Percentiles rank a stretch among this genome's conserved stretches.
Conservation (phyloP, 2,888 invertebrate genomes). For the Oscheius sp. region DNA sequence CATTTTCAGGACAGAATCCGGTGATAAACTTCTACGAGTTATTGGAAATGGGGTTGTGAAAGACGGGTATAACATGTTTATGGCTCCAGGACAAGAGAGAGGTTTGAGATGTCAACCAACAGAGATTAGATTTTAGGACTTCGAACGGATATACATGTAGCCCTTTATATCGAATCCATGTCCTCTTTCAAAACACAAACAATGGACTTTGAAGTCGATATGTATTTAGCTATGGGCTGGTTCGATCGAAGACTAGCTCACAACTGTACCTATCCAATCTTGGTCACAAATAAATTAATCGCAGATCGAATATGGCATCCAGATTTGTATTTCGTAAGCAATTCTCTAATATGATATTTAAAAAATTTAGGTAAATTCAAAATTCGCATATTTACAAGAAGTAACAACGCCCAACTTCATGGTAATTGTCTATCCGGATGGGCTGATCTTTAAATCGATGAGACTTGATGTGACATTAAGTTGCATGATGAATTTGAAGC, state of each 20-base stretch:
- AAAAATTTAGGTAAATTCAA: constrained; percentile 58
- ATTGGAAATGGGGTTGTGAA: constrained; percentile 65
- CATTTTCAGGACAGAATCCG: constrained; percentile 62
- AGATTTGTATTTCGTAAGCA: constrained; percentile 66
- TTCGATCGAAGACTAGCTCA: constrained; percentile 67
- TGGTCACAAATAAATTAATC: constrained; percentile 64
- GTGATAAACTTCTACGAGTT: constrained; percentile 62
- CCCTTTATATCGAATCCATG: constrained; percentile 70
- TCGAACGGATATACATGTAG: constrained; percentile 65
- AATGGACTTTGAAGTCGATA: constrained; percentile 70
- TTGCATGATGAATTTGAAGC: constrained; percentile 62
- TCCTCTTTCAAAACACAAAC: constrained; percentile 70
- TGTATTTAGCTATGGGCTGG: constrained; percentile 70
- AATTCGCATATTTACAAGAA: constrained; percentile 67
- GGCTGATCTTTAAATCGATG: constrained; percentile 69
- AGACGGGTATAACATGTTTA: constrained; percentile 68
- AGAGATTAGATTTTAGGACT: constrained; percentile 37
- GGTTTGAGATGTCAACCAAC: constrained; percentile 31
- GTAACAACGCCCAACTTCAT: constrained; percentile 62
- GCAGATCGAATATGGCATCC: constrained; percentile 67
- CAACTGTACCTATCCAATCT: constrained; percentile 69
- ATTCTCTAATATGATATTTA: not conserved
- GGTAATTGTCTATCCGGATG: constrained; percentile 69
- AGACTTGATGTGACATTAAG: constrained; percentile 69
- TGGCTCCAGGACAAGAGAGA: constrained; percentile 64